Conservation (phyloP, 1,140 invertebrate species). For the Trichoplusia ni region DNA sequence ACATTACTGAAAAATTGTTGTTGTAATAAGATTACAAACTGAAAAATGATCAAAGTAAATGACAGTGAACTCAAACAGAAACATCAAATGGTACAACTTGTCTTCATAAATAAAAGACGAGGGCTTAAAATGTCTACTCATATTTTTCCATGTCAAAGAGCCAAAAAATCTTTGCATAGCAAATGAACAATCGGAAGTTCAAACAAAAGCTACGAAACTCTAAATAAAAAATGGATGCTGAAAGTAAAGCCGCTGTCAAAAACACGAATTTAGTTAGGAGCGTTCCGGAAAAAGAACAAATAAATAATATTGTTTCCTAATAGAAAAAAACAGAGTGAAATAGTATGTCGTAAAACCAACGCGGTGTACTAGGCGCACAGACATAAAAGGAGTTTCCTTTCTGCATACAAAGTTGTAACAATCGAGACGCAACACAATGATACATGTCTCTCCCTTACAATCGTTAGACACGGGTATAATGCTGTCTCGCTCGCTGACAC, state of each 20-base stretch:
- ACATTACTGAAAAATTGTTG: too few relatives aligned
- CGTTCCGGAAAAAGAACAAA: background rate
- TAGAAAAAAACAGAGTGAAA: slow-evolving; percentile 30
- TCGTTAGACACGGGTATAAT: slow-evolving; percentile 59
- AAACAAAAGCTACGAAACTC: slow-evolving; percentile 10
- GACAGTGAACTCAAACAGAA: too few relatives aligned
- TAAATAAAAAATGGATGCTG: background rate
- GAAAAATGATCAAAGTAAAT: too few relatives aligned
- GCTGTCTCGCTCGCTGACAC: slow-evolving; percentile 63
- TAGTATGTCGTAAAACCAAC: slow-evolving; percentile 32
- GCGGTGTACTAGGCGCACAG: slow-evolving; percentile 39
- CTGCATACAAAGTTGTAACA: slow-evolving; percentile 68
- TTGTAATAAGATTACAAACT: too few relatives aligned
- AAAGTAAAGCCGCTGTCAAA: background rate
- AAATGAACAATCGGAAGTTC: slow-evolving; percentile 18
- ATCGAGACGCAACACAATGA: slow-evolving; percentile 69
- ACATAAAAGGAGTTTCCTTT: slow-evolving; percentile 63
- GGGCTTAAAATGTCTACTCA: background rate
- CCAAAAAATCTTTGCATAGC: slow-evolving; percentile 19
- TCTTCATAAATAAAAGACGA: background rate
- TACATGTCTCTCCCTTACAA: slow-evolving; percentile 66
- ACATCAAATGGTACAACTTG: background rate
- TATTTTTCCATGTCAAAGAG: slow-evolving; percentile 6
- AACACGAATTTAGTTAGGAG: background rate
- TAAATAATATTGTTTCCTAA: slow-evolving; percentile 7